phyloP scores from a whole-genome alignment of 2,797 vertebrate species.

The Lacerta viridis region DNA sequence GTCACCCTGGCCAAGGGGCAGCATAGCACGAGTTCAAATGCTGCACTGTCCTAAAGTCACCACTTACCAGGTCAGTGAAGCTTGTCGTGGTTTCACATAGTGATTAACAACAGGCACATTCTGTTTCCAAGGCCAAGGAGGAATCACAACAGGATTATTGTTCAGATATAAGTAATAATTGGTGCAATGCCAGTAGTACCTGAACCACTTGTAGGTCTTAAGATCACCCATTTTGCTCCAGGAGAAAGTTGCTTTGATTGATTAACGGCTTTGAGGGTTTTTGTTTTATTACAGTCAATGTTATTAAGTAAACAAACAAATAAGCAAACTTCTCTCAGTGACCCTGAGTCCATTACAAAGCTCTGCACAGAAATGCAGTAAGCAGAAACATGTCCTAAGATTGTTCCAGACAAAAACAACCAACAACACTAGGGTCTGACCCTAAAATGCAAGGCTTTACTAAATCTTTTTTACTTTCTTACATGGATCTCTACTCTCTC shows the following conservation, averaged over 20 bases:
- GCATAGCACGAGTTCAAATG: not conserved
- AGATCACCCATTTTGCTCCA: not conserved
- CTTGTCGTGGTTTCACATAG: not conserved
- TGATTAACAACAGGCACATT: conserved; percentile 3
- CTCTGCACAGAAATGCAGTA: not conserved
- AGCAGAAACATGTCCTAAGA: not conserved
- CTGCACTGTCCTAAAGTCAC: not conserved
- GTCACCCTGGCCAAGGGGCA: not conserved
- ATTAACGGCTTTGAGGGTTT: too few relatives aligned
- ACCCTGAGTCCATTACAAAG: not conserved
- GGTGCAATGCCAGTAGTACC: too few relatives aligned
- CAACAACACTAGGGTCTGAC: not conserved
- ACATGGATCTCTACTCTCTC: not conserved
- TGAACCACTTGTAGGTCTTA: not conserved
- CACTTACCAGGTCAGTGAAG: not conserved
- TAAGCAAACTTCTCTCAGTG: not conserved
- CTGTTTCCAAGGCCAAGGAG: not conserved
- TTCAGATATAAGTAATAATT: not conserved
- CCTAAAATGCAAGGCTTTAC: not conserved
- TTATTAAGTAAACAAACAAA: too few relatives aligned
- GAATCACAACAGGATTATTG: not conserved
- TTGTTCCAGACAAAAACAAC: not conserved
- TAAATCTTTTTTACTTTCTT: not conserved
- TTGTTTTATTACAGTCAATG: too few relatives aligned
- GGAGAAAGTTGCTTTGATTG: not conserved